Base-by-base conservation (phyloP, 2,797 vertebrate species). In the Octomys mimax region DNA sequence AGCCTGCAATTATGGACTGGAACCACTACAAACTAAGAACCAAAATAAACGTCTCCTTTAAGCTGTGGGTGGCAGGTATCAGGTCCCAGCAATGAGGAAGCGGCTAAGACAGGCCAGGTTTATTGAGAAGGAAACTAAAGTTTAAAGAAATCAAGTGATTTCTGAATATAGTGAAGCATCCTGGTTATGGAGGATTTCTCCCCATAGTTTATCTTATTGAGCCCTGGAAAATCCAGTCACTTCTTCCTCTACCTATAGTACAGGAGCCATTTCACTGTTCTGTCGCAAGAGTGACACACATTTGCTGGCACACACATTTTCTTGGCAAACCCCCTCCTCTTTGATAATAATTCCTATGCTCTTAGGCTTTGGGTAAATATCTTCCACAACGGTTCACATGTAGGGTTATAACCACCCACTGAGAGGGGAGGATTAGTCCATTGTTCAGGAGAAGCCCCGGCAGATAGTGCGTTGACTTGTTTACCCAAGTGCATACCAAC, bases 121-220 rank as follows among this genome's bases (percentile, higher is more conserved):
- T 94, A 89, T 39, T 42, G 46, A 82, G 59, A 79, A 81, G 62
- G 10, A 96, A 91, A 85, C 33, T 22, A 62, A 95, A 64, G 8
- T 10, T 89, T 46, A 59, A 62, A 80, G 68, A 89, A 28, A 88
- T 46, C 71, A 91, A 84, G 21, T 59, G 57, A 64, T 93, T 91
- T 87, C 70, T 89, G 73, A 87, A 71, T 5, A 31, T 24, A 39
- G 5, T 46, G 16, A 93, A 86, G 18, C 73, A 75, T 79, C 46
- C 42, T 68, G 10, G 16, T 68, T 59, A 70, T 39, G 73, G 1
- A 79, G 92, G 5, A 62, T 87, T 92, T 92, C 33, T 94, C 59
- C 12, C 88, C 22, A 61, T 42, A 26, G 42, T 64, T 92, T 52
- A 26, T 89, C 85, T 75, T 75, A 33, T 2, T 1, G 46, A 62